phyloP scores from a whole-genome alignment of 2,888 invertebrate genomes.

The Norana najaformis region DNA sequence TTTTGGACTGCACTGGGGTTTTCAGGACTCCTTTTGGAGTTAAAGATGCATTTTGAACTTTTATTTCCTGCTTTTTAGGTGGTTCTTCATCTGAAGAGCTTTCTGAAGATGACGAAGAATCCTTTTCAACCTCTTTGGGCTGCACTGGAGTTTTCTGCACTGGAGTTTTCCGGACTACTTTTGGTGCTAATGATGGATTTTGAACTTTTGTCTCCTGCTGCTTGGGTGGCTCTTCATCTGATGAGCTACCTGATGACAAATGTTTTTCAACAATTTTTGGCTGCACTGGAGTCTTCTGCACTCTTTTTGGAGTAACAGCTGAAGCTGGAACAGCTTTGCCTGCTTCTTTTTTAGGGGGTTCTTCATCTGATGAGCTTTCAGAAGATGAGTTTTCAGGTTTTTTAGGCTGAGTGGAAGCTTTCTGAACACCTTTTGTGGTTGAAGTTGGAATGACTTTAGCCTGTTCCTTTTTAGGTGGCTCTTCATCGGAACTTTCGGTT shows the following conservation, averaged over 20 bases:
- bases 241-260: background rate
- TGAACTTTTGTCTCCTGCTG: background rate
- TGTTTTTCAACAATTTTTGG: background rate
- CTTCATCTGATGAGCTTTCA: slow-evolving; percentile 21
- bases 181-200: background rate
- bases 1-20: background rate
- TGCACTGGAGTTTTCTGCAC: slow-evolving; percentile 14
- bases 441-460: background rate
- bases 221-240: slow-evolving; percentile 1
- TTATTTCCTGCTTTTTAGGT: background rate
- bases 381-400: background rate
- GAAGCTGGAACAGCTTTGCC: background rate
- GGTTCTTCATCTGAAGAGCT: slow-evolving; percentile 15
- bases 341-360: background rate
- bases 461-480: background rate
- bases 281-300: background rate
- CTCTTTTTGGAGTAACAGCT: background rate
- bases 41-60: background rate
- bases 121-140: background rate
- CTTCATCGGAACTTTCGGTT: slow-evolving; percentile 3
- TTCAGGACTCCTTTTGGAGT: background rate
- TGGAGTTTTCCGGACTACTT: background rate
- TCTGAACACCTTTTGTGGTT: background rate
- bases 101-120: background rate
- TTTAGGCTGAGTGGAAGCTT: background rate